Base-by-base conservation (phyloP, 2,113 vertebrate genomes). In the Ochotona curzoniae region DNA sequence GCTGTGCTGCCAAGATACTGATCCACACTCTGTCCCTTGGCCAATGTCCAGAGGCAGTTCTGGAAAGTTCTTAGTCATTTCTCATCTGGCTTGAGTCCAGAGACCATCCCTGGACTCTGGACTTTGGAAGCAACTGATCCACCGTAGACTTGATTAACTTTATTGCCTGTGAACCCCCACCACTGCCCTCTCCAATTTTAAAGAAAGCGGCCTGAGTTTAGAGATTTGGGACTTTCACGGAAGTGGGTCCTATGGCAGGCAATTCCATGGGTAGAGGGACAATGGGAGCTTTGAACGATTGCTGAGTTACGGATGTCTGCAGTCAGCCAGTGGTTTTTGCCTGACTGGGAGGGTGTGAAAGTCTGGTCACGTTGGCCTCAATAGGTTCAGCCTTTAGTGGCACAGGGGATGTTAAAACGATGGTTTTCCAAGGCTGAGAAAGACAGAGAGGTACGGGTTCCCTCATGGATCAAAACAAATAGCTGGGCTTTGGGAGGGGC, bases 21-120 rank as follows among this genome's bases (percentile, higher is more conserved):
- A 38, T 70, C 86, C 6, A 54, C 47, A n/a, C 20, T 21, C 75
- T 26, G 10, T 63, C 32, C 28, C 71, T 87, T 83, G 84, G 82
- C 61, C 23, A 90, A 1, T 63, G 4, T 74, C 32, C 38, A 67
- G 57, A 75, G 32, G 26, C 69, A 61, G 81, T 93, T 94, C 47
- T 94, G 26, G 74, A 94, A 83, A 92, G 69, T 20, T 51, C 28
- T 87, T 75, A 35, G 49, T 90, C 66, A 83, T 73, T 91, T 93
- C 63, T 81, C 32, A 92, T 10, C 80, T 86, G 49, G 63, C 57
- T 69, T 87, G 86, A 93, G 61, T 71, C 61, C 30, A 83, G 71
- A 88, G 23, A 76, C 30, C 82, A 80, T 78, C 71, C 30, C 15
- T 78, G 54, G 69, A 12, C 35, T 64, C 38, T 93, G 35, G 79